A percentile compares a stretch with the other conserved stretches of the same genome.
phyloP scores from a whole-genome alignment of 2,888 invertebrate species.

The Amblyteles armatorius region DNA sequence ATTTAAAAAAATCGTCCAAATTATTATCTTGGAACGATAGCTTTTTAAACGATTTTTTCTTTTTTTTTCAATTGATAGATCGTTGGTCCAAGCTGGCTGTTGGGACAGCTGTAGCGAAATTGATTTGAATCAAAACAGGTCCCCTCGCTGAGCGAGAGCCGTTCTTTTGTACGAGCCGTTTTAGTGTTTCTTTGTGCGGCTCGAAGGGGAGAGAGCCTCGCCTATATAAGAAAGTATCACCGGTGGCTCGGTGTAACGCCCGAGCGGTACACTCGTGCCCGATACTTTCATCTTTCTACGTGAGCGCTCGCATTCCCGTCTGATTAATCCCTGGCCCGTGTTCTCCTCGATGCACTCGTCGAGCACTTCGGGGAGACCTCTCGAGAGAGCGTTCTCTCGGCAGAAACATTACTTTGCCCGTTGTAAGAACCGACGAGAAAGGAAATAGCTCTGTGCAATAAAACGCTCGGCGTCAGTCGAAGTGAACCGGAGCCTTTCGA shows the following conservation, averaged over 20 bases:
- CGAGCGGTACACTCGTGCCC: slow-evolving; percentile 5
- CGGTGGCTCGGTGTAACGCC: slow-evolving; percentile 1
- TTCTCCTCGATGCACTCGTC: slow-evolving; percentile 7
- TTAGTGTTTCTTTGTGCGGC: neutral
- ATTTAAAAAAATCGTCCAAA: too few species aligned
- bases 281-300: slow-evolving; percentile 63
- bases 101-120: neutral
- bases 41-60: too few species aligned
- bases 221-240: slow-evolving; percentile 45
- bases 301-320: slow-evolving; percentile 70
- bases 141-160: neutral
- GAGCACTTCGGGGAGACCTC: neutral
- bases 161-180: slow-evolving; percentile 21
- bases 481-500: neutral
- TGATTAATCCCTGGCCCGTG: slow-evolving; percentile 71
- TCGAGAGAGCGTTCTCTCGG: neutral
- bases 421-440: slow-evolving; percentile 43
- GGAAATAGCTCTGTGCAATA: slow-evolving; percentile 49
- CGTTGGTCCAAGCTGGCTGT: neutral
- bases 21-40: too few species aligned
- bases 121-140: neutral
- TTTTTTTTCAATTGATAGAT: neutral
- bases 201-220: slow-evolving; percentile 8
- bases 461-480: slow-evolving; percentile 24
- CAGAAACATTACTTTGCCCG: slow-evolving; percentile 24